Percentiles rank a stretch among this genome's conserved stretches.
These are phyloP conservation scores for Mastacembelus armatus DNA, from an alignment of 2,797 vertebrate genomes.

Conservation along the genomic window DNA sequence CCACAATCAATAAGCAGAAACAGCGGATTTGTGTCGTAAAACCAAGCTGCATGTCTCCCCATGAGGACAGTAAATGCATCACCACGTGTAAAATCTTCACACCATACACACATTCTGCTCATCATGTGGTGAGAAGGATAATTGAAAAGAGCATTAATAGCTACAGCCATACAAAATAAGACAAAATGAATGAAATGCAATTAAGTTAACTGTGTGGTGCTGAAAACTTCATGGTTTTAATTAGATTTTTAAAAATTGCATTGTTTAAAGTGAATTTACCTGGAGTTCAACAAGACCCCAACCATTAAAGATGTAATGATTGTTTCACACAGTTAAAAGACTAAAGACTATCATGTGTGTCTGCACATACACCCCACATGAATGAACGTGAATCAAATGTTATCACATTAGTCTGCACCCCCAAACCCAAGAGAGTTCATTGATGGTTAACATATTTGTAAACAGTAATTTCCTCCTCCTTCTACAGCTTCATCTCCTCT, in stretches of 20 bases:
- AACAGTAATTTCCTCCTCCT: conserved; percentile 40
- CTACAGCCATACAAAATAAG: conserved; percentile 2
- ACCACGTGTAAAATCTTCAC: conserved; percentile 27
- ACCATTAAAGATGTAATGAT: neutral
- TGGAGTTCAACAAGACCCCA: neutral
- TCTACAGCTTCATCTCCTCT: conserved; percentile 32
- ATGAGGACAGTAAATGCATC: conserved; percentile 48
- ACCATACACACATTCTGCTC: conserved; percentile 4
- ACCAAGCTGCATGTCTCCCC: neutral
- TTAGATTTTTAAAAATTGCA: too few relatives aligned
- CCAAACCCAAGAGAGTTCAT: conserved; percentile 21
- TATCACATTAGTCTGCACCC: neutral
- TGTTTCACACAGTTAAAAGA: neutral
- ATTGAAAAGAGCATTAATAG: conserved; percentile 1
- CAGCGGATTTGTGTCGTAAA: conserved; percentile 35
- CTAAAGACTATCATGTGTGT: neutral
- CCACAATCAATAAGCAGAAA: conserved; percentile 22
- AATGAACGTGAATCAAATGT: conserved; percentile 9
- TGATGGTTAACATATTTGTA: conserved; percentile 34
- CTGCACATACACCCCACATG: neutral
- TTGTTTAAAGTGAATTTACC: too few relatives aligned
- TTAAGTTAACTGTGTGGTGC: too few relatives aligned
- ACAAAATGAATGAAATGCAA: too few relatives aligned
- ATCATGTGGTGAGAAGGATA: neutral
- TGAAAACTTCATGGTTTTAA: too few relatives aligned